Conservation (phyloP, 1,140 invertebrate species). For the Diorhabda carinulata region DNA sequence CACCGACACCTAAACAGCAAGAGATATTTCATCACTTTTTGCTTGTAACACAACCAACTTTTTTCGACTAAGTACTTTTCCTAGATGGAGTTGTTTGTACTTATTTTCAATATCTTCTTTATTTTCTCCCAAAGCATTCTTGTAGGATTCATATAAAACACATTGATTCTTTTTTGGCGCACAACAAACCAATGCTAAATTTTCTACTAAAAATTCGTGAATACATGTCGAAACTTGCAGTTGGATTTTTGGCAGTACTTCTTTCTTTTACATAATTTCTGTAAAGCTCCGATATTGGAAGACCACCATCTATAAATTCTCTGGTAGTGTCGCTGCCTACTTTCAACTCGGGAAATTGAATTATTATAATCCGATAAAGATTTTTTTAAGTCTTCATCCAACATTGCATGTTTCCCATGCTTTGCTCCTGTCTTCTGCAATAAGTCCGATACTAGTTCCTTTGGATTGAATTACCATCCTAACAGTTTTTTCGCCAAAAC, state of each 20-base stretch:
- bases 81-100: too few relatives aligned
- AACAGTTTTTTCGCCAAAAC: not conserved
- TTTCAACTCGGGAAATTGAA: slow-evolving; percentile 40
- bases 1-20: too few relatives aligned
- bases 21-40: too few relatives aligned
- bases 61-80: too few relatives aligned
- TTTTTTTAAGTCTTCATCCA: slow-evolving; percentile 26
- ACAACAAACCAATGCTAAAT: slow-evolving; percentile 44
- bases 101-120: too few relatives aligned
- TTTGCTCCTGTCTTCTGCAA: slow-evolving; percentile 28
- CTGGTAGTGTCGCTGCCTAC: slow-evolving; percentile 31
- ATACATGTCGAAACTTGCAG: slow-evolving; percentile 37
- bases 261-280: slow-evolving; percentile 36
- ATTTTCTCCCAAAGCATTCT: too few relatives aligned
- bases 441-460: not conserved
- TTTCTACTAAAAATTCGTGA: slow-evolving; percentile 40
- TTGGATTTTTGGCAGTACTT: slow-evolving; percentile 25
- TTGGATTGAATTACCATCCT: not conserved
- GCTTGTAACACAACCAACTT: too few relatives aligned
- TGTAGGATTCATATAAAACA: too few relatives aligned
- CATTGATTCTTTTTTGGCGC: slow-evolving; percentile 1
- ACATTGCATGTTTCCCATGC: slow-evolving; percentile 26
- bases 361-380: slow-evolving; percentile 31
- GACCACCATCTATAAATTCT: slow-evolving; percentile 41
- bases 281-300: slow-evolving; percentile 40